Percentiles rank a stretch among this genome's conserved stretches.
phyloP scores from a whole-genome alignment of 2,113 vertebrate genomes.

The Holacanthus passer region DNA sequence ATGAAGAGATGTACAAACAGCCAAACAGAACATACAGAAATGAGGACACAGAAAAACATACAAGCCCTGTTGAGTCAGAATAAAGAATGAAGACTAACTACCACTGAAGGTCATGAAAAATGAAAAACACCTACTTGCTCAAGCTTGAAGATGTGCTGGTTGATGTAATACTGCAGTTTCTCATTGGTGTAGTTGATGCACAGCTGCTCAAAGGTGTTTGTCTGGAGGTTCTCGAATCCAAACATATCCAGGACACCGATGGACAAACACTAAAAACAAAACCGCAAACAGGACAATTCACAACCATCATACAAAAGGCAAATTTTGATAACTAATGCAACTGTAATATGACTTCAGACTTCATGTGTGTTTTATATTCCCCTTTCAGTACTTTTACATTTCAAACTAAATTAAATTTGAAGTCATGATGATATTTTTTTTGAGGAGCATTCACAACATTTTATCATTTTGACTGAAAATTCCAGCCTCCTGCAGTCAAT shows the following conservation, averaged over 20 bases:
- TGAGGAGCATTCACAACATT: neutral
- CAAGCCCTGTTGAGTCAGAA: neutral
- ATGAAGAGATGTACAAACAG: too few relatives aligned
- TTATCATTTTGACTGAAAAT: neutral
- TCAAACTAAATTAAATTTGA: neutral
- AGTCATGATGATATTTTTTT: neutral
- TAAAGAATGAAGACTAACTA: neutral
- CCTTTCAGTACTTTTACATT: neutral
- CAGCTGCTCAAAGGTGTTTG: constrained; percentile 96
- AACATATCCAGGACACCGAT: constrained; percentile 96
- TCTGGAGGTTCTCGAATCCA: constrained; percentile 94
- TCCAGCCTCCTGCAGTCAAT: neutral
- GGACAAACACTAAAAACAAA: constrained; percentile 87
- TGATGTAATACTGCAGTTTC: constrained; percentile 94
- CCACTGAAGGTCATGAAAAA: neutral
- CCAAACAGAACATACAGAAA: too few relatives aligned
- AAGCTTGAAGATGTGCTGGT: constrained; percentile 91
- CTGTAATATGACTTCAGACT: neutral
- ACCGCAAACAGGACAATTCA: constrained; percentile 9
- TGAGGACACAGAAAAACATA: too few relatives aligned
- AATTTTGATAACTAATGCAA: neutral
- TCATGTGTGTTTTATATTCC: neutral
- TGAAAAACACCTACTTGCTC: constrained; percentile 86
- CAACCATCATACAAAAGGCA: neutral
- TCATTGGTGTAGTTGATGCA: constrained; percentile 97